Conservation (phyloP, 2,888 invertebrate genomes). For the Rhagonycha lutea region DNA sequence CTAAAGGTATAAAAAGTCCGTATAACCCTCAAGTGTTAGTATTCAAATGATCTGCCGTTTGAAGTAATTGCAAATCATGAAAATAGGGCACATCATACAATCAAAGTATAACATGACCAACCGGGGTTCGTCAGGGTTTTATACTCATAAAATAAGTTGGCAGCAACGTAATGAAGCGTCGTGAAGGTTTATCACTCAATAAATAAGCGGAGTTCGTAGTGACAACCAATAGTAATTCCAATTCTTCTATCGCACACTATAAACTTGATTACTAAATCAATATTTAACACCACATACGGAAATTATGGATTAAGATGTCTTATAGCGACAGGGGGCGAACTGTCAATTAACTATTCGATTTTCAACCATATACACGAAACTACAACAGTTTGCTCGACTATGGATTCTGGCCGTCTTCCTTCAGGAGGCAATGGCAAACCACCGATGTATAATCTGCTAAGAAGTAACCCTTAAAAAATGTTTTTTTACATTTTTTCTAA, state of each 20-base stretch:
- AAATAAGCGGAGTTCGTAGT: conserved; percentile 37
- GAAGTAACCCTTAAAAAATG: too few relatives aligned
- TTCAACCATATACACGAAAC: too few relatives aligned
- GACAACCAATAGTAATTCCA: conserved; percentile 26
- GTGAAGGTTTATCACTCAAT: conserved; percentile 54
- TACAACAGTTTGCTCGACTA: too few relatives aligned
- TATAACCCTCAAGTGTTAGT: conserved; percentile 41
- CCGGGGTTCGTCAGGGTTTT: conserved; percentile 33
- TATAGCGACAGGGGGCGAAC: background rate
- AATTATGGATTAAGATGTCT: background rate
- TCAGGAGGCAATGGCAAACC: too few relatives aligned
- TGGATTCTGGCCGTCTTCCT: too few relatives aligned
- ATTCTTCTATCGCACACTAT: conserved; percentile 16
- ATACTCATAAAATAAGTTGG: conserved; percentile 50
- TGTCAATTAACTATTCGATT: background rate
- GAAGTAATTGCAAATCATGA: conserved; percentile 48
- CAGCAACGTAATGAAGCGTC: conserved; percentile 52
- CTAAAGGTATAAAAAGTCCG: conserved; percentile 46
- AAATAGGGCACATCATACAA: conserved; percentile 41
- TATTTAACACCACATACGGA: background rate
- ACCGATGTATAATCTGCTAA: too few relatives aligned
- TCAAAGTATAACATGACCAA: conserved; percentile 39
- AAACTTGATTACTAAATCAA: conserved; percentile 13
- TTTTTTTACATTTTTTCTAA: too few relatives aligned
- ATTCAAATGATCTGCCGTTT: conserved; percentile 46